Percentiles rank a stretch among this genome's conserved stretches.
Evolutionary conservation across 2,888 invertebrate species (phyloP).

Genomic region (Zootermopsis nevadensis): DNA sequence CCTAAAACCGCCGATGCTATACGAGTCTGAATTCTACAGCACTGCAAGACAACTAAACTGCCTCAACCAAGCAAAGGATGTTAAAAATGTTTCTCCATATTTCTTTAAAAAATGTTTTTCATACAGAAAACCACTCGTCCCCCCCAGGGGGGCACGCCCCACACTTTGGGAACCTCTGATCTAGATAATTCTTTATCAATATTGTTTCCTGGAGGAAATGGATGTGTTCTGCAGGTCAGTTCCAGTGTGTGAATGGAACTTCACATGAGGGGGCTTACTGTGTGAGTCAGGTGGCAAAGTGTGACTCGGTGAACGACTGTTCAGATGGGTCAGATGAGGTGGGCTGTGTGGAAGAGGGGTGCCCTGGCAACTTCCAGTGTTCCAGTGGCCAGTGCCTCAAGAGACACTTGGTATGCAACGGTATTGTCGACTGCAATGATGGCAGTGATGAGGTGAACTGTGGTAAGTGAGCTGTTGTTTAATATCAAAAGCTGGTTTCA

Average conservation of each 20-base stretch:
- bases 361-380: conserved; percentile 71
- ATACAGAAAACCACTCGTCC: too few species aligned
- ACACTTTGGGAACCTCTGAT: too few species aligned
- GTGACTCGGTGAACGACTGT: conserved; percentile 72
- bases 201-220: too few species aligned
- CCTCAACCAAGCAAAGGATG: too few species aligned
- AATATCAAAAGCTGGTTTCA: too few species aligned
- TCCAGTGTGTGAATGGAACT: conserved; percentile 71
- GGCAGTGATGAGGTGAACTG: conserved; percentile 71
- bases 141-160: too few species aligned
- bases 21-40: too few species aligned
- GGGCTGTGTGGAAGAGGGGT: conserved; percentile 68
- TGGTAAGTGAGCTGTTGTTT: conserved; percentile 60
- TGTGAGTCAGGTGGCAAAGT: conserved; percentile 65
- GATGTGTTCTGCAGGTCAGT: conserved; percentile 63
- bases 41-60: too few species aligned
- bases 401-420: conserved; percentile 71
- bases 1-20: too few species aligned
- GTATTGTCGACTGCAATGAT: conserved; percentile 71
- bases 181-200: too few species aligned
- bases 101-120: too few species aligned
- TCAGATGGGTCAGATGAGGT: conserved; percentile 72
- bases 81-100: too few species aligned
- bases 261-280: conserved; percentile 70
- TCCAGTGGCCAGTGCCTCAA: conserved; percentile 70